Conservation (phyloP, 2,113 vertebrate genomes). For the Melanerpes formicivorus region DNA sequence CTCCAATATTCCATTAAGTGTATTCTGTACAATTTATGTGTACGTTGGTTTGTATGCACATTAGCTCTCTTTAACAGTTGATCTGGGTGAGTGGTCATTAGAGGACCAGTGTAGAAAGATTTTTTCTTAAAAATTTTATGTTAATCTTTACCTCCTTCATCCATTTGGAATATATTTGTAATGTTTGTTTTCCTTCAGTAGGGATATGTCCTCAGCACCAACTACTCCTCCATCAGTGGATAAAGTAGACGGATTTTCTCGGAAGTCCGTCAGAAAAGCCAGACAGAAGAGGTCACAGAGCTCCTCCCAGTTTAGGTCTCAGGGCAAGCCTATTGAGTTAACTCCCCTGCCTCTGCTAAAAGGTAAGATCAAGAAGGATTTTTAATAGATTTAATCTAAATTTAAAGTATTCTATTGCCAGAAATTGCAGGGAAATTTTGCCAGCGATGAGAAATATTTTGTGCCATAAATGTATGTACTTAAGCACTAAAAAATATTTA, state of each 20-base stretch:
- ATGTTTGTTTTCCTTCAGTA: slow-evolving; percentile 77
- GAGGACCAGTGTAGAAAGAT: neutral
- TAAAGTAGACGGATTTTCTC: slow-evolving; percentile 99
- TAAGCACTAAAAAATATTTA: slow-evolving; percentile 19
- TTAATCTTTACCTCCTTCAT: neutral
- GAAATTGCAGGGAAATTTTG: neutral
- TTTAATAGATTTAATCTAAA: neutral
- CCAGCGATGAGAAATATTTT: neutral
- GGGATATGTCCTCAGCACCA: slow-evolving; percentile 99
- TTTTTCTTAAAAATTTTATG: no score
- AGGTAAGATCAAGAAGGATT: slow-evolving; percentile 83
- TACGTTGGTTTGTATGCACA: neutral
- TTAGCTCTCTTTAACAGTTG: neutral
- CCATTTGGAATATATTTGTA: slow-evolving; percentile 12
- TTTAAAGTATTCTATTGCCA: neutral
- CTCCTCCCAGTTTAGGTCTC: slow-evolving; percentile 98
- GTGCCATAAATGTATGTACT: slow-evolving; percentile 1
- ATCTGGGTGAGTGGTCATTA: neutral
- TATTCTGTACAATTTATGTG: neutral
- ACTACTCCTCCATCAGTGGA: slow-evolving; percentile 98
- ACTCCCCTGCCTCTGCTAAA: slow-evolving; percentile 97
- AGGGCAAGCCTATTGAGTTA: slow-evolving; percentile 99
- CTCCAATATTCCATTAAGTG: neutral
- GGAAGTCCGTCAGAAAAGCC: slow-evolving; percentile 99
- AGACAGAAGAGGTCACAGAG: slow-evolving; percentile 99